These are phyloP conservation scores for Melipona quadrifasciata DNA, from an alignment of 1,140 invertebrate species.

Conservation along the genomic window DNA sequence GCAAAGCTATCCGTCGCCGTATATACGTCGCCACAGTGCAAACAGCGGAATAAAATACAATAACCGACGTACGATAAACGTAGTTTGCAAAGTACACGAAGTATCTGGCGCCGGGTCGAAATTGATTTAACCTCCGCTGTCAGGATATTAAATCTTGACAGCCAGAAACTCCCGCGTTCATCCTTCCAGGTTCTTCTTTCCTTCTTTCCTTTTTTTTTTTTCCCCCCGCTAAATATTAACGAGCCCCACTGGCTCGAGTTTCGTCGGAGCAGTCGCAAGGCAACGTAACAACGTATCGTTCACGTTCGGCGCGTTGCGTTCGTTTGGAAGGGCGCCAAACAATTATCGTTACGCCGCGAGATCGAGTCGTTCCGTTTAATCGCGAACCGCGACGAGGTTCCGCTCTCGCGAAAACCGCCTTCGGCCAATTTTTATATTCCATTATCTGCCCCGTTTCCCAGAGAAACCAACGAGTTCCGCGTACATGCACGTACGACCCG, in stretches of 20 bases:
- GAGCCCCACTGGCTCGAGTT: neutral
- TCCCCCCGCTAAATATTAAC: conserved; percentile 24
- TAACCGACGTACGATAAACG: neutral
- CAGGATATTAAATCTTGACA: neutral
- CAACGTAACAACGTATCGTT: conserved; percentile 32
- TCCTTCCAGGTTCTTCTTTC: neutral
- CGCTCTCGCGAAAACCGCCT: neutral
- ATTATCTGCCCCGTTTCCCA: conserved; percentile 2
- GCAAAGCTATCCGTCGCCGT: neutral
- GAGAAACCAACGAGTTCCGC: neutral
- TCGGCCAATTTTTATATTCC: conserved; percentile 46
- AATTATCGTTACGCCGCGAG: conserved; percentile 44
- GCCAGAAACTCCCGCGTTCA: neutral
- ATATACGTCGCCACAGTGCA: neutral
- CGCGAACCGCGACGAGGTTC: neutral
- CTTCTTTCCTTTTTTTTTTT: neutral
- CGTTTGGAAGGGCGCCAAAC: conserved; percentile 40
- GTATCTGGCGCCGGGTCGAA: neutral
- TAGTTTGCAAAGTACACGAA: neutral
- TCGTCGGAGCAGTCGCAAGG: conserved; percentile 30
- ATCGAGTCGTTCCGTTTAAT: conserved; percentile 45
- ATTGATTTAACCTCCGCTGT: neutral
- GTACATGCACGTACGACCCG: neutral
- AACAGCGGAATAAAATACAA: neutral
- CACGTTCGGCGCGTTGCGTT: neutral